These are phyloP conservation scores for Dissostichus mawsoni DNA, from an alignment of 2,113 vertebrate genomes.

Conservation along the genomic window DNA sequence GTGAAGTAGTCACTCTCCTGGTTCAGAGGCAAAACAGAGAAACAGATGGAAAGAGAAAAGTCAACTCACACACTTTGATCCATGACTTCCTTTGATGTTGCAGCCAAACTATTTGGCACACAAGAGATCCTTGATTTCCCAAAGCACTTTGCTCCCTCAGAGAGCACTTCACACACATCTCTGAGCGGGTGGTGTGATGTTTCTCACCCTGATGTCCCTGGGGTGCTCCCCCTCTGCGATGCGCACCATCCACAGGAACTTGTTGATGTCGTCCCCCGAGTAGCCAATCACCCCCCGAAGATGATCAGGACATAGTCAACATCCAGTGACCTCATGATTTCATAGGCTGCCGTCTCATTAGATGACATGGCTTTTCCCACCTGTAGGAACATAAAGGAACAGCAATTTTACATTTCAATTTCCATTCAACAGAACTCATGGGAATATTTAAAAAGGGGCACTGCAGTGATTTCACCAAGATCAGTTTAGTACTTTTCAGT, in stretches of 20 bases:
- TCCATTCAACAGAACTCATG: not conserved
- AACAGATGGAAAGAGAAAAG: not conserved
- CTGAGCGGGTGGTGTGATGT: not conserved
- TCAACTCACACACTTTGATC: not conserved
- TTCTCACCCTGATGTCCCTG: constrained; percentile 95
- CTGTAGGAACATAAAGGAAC: constrained; percentile 70
- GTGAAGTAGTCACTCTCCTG: constrained; percentile 99
- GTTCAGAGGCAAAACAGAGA: not conserved
- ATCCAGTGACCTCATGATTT: constrained; percentile 96
- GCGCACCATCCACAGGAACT: constrained; percentile 99
- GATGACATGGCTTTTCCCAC: constrained; percentile 99
- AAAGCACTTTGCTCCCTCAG: not conserved
- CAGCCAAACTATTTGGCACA: not conserved
- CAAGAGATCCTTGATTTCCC: not conserved
- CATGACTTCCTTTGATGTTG: not conserved
- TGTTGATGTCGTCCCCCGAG: constrained; percentile 98
- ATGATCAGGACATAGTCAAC: constrained; percentile 98
- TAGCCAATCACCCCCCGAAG: constrained; percentile 97
- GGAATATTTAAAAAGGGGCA: not conserved
- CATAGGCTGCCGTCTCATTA: constrained; percentile 94
- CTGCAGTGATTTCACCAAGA: not conserved
- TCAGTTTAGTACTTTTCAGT: not conserved
- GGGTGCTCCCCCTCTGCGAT: constrained; percentile 98
- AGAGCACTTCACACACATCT: not conserved
- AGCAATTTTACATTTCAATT: not conserved